A percentile compares a stretch with the other conserved stretches of the same genome.
phyloP scores from a whole-genome alignment of 2,797 vertebrate genomes.

The Phoxinus dragarum region DNA sequence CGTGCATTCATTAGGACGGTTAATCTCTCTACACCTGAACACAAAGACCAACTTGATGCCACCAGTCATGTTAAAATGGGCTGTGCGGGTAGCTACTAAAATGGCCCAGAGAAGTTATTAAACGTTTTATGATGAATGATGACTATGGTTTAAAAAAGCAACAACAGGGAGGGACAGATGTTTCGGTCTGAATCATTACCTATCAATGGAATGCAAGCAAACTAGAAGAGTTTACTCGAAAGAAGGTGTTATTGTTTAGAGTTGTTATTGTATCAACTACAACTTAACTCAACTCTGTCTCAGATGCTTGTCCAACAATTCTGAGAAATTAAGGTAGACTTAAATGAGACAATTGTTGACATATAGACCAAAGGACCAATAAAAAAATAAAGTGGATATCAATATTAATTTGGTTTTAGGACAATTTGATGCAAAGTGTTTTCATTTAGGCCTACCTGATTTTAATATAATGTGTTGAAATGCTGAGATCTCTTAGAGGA shows the following conservation, averaged over 20 bases:
- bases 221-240: constrained; percentile 7
- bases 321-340: background rate
- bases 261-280: background rate
- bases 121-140: constrained; percentile 15
- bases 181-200: background rate
- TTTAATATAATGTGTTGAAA: background rate
- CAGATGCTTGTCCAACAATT: background rate
- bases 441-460: background rate
- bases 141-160: background rate
- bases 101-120: constrained; percentile 12
- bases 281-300: background rate
- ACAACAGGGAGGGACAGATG: background rate
- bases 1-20: constrained; percentile 42
- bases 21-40: constrained; percentile 49
- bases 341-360: background rate
- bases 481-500: background rate
- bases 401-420: background rate
- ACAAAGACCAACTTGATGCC: constrained; percentile 37
- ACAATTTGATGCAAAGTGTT: background rate
- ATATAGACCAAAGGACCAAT: background rate
- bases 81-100: constrained; percentile 5
- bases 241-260: background rate
- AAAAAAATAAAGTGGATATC: too few species aligned
- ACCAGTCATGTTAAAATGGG: constrained; percentile 28
- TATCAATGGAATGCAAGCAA: constrained; percentile 47